Conservation (phyloP, 1,140 invertebrate species). For the Aphidius ervi region DNA sequence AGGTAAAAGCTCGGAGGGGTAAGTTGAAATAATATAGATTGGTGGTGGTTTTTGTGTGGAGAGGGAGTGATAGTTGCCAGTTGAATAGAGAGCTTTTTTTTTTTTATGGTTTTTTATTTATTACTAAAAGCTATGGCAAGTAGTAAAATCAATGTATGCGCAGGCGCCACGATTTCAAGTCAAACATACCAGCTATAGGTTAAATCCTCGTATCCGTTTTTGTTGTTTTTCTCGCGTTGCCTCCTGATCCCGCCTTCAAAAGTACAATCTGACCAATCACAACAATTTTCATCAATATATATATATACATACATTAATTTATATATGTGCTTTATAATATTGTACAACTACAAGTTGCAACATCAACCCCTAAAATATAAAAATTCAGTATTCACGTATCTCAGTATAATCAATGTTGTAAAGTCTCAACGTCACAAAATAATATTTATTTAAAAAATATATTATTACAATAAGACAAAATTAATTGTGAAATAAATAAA, state of each 20-base stretch:
- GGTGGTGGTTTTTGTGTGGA: too few species aligned
- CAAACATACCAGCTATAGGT: conserved; percentile 54
- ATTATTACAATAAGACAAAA: too few species aligned
- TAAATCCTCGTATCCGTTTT: conserved; percentile 51
- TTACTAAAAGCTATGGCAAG: too few species aligned
- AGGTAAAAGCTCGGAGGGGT: too few species aligned
- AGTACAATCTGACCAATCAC: conserved; percentile 49
- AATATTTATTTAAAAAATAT: conserved; percentile 3
- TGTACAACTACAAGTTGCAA: too few species aligned
- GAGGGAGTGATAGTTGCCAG: too few species aligned
- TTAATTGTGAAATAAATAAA: neutral
- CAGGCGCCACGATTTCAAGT: conserved; percentile 33
- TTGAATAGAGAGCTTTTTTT: too few species aligned
- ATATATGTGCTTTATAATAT: too few species aligned
- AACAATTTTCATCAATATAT: neutral
- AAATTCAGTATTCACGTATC: too few species aligned
- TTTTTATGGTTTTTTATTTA: too few species aligned
- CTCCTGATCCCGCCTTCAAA: conserved; percentile 56
- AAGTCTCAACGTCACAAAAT: conserved; percentile 35
- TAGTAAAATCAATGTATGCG: neutral
- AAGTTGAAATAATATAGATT: too few species aligned
- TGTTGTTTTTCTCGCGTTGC: conserved; percentile 50
- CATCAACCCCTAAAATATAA: too few species aligned
- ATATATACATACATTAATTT: conserved; percentile 15
- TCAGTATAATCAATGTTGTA: conserved; percentile 18